Evolutionary conservation across 2,797 vertebrate genomes (phyloP).

Genomic region (Decapterus maruadsi): DNA sequence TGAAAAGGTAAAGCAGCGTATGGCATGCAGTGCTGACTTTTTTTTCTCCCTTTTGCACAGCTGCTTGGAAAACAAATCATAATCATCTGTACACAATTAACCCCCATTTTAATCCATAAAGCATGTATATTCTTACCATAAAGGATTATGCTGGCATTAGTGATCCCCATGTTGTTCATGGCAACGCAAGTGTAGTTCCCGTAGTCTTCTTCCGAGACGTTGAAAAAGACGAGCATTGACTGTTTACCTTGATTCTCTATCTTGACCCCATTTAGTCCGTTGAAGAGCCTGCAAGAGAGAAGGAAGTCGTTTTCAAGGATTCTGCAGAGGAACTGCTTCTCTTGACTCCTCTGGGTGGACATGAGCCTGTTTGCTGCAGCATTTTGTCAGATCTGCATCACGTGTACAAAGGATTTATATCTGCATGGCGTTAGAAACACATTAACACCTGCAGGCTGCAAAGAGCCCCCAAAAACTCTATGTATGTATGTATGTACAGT

Average conservation of each 20-base stretch:
- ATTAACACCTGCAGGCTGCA: slow-evolving; percentile 4
- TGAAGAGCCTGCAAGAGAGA: slow-evolving; percentile 87
- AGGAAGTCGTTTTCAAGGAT: not conserved
- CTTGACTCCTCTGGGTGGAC: not conserved
- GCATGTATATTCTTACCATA: slow-evolving; percentile 87
- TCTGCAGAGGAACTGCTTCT: not conserved
- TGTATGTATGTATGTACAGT: not conserved
- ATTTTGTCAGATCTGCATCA: slow-evolving; percentile 2
- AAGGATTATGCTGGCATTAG: slow-evolving; percentile 96
- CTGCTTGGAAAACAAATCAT: not conserved
- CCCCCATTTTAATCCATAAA: not conserved
- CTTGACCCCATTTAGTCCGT: slow-evolving; percentile 93
- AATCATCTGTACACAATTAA: not conserved
- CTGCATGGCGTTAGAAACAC: slow-evolving; percentile 3
- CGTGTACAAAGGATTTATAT: not conserved
- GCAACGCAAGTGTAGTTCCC: slow-evolving; percentile 99
- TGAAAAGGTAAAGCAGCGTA: not conserved
- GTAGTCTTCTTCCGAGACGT: slow-evolving; percentile 97
- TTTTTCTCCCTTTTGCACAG: not conserved
- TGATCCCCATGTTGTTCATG: slow-evolving; percentile 94
- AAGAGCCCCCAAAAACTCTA: not conserved
- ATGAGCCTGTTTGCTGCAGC: not conserved
- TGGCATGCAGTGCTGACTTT: not conserved
- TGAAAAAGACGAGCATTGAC: slow-evolving; percentile 96
- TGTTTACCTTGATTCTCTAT: slow-evolving; percentile 97